Evolutionary conservation across 2,113 vertebrate genomes (phyloP), one percentile per base, ranked within the genome.

Genomic region (Eubucco bourcierii): DNA sequence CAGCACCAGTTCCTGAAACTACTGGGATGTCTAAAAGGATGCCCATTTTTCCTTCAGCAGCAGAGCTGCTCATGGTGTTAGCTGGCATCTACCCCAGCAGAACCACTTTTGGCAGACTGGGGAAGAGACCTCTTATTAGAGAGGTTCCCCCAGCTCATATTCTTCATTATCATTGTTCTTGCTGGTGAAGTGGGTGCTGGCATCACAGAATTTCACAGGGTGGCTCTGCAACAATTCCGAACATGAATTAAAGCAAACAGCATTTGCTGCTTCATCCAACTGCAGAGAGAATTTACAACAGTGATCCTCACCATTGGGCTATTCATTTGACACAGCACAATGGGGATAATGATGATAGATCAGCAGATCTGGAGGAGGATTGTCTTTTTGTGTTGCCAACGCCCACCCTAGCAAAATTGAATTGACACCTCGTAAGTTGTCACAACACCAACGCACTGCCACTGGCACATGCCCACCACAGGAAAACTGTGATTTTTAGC

Each of bases 21-120:
- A 83, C 6, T 85, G 28, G 0, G 98, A 98, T 10, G 93, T 91
- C 59, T 98, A 95, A 91, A 98, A 97, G 95, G 96, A 98, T 87
- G 58, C 7, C 98, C 97, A 1, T 47, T 41, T 34, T 80, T 50
- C 4, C 9, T 80, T 59, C 98, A 91, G 87, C 98, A 99, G 96
- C 98, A 98, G 65, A 99, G 97, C 96, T 98, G 97, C 88, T 98
- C 97, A 4, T 96, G 90, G 8, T 66, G 94, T 67, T 1, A 73
- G 74, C 8, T 21, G 50, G 91, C 98, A 98, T 46, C 71, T 68
- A 7, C 88, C 97, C 16, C 98, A 98, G 44, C 61, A 78, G 84
- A 98, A 99, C 98, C 98, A 98, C 52, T 65, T 15, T 0, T 94
- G 98, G 55, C 82, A 72, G 34, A 12, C 7, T 59, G 6, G 8